phyloP scores from a whole-genome alignment of 2,888 invertebrate genomes.

The Iselma pallidipennis region DNA sequence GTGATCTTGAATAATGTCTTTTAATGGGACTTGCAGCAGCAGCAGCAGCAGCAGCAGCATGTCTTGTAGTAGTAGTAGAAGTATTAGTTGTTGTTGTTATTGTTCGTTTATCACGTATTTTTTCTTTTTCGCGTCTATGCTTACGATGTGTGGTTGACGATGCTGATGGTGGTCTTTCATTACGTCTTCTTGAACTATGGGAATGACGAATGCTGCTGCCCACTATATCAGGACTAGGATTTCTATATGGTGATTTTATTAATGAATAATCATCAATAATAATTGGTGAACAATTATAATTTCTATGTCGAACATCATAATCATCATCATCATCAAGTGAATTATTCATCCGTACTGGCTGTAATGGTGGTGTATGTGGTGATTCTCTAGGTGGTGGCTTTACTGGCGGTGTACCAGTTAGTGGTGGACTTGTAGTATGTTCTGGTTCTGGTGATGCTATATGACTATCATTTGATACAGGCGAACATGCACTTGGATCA shows the following conservation, averaged over 20 bases:
- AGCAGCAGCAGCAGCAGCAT: too few relatives aligned
- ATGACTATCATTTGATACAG: constrained; percentile 54
- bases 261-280: constrained; percentile 38
- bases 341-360: constrained; percentile 6
- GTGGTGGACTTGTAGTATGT: constrained; percentile 35
- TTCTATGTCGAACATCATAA: constrained; percentile 36
- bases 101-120: constrained; percentile 56
- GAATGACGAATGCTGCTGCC: constrained; percentile 38
- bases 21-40: constrained; percentile 64
- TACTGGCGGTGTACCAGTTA: constrained; percentile 58
- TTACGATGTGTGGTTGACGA: constrained; percentile 43
- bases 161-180: neutral
- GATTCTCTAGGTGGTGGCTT: constrained; percentile 60
- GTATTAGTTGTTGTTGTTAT: constrained; percentile 66
- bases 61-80: too few relatives aligned
- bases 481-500: constrained; percentile 52
- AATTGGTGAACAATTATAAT: constrained; percentile 40
- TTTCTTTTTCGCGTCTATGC: constrained; percentile 56
- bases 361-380: constrained; percentile 68
- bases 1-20: constrained; percentile 61
- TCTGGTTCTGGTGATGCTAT: constrained; percentile 51
- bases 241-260: constrained; percentile 48
- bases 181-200: constrained; percentile 49
- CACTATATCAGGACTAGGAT: constrained; percentile 49
- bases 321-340: constrained; percentile 31